phyloP scores from a whole-genome alignment of 2,888 invertebrate genomes.

The Diloba caeruleocephala region DNA sequence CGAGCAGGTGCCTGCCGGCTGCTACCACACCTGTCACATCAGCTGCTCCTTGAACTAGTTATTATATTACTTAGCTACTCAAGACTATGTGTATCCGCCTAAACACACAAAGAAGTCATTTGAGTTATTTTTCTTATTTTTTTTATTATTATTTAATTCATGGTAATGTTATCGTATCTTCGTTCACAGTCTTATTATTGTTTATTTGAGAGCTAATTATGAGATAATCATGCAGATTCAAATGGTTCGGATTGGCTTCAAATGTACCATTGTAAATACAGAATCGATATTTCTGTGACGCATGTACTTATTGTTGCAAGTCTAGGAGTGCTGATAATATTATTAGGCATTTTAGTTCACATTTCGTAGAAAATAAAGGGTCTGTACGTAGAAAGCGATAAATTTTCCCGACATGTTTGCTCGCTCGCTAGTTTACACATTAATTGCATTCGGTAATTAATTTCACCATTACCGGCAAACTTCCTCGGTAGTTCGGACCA shows the following conservation, averaged over 20 bases:
- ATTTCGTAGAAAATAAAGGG: slow-evolving; percentile 65
- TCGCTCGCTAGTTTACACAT: slow-evolving; percentile 58
- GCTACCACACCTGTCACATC: slow-evolving; percentile 87
- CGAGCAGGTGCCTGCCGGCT: slow-evolving; percentile 84
- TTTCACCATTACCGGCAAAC: slow-evolving; percentile 66
- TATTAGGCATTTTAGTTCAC: slow-evolving; percentile 56
- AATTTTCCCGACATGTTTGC: slow-evolving; percentile 66
- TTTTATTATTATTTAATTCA: slow-evolving; percentile 14
- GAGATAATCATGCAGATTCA: slow-evolving; percentile 5
- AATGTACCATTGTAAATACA: background rate
- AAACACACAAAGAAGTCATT: slow-evolving; percentile 23
- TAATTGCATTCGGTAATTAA: slow-evolving; percentile 73
- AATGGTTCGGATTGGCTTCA: slow-evolving; percentile 4
- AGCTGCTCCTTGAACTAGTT: slow-evolving; percentile 81
- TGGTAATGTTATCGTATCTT: slow-evolving; percentile 12
- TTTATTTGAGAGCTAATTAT: slow-evolving; percentile 4
- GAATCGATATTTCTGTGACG: slow-evolving; percentile 9
- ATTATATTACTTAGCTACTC: slow-evolving; percentile 66
- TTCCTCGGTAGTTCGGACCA: slow-evolving; percentile 60
- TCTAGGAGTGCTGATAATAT: slow-evolving; percentile 48
- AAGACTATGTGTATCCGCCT: slow-evolving; percentile 42
- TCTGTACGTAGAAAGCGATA: slow-evolving; percentile 74
- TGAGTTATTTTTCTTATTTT: slow-evolving; percentile 3
- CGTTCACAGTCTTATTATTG: slow-evolving; percentile 6
- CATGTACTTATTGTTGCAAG: slow-evolving; percentile 42